phyloP scores from a whole-genome alignment of 2,888 invertebrate genomes.

The Tuberolachnus salignus region DNA sequence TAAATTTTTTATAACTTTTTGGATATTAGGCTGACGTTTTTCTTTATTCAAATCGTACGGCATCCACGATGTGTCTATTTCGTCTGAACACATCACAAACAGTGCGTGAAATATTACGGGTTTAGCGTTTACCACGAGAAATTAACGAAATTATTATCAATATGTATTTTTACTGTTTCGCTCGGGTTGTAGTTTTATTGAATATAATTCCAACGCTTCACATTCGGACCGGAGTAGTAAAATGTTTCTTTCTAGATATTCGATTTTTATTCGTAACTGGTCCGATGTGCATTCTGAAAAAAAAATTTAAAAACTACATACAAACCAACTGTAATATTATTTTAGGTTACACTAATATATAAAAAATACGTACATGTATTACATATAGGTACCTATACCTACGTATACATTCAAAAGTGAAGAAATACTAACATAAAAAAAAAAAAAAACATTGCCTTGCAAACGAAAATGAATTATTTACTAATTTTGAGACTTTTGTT shows the following conservation, averaged over 20 bases:
- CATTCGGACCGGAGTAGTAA: neutral
- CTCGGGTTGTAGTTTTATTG: constrained; percentile 4
- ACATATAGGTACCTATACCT: too few species aligned
- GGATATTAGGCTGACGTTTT: neutral
- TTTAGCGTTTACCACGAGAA: neutral
- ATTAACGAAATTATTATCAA: neutral
- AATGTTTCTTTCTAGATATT: neutral
- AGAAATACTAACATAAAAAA: too few species aligned
- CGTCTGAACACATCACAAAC: neutral
- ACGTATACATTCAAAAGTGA: too few species aligned
- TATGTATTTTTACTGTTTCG: neutral
- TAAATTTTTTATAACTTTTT: neutral
- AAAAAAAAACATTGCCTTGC: too few species aligned
- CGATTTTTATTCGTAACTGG: neutral
- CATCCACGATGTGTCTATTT: neutral
- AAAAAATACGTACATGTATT: too few species aligned
- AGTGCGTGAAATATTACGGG: neutral
- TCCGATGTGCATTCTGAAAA: neutral
- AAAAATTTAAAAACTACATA: too few species aligned
- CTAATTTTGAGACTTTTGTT: too few species aligned
- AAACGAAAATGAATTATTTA: too few species aligned
- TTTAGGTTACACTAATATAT: too few species aligned
- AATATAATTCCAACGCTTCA: neutral
- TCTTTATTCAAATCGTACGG: neutral
- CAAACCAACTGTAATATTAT: neutral